Conservation (phyloP, 2,797 vertebrate species). For the Silurus lanzhouensis region DNA sequence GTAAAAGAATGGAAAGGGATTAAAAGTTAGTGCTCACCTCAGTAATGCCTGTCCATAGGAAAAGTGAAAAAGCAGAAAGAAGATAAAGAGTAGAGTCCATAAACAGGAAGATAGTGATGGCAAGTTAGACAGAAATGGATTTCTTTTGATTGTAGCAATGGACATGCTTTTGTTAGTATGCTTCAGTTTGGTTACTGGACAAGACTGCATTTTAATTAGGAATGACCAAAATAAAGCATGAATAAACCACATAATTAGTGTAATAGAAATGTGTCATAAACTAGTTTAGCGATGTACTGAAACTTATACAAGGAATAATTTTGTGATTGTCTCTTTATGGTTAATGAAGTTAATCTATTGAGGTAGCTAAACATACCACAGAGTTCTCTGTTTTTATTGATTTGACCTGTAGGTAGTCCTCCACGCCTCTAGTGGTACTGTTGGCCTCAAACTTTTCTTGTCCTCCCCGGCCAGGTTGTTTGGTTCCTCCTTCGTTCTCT, state of each 20-base stretch:
- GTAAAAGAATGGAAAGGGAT: constrained; percentile 8
- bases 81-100: constrained; percentile 64
- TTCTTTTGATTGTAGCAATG: background rate
- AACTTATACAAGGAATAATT: background rate
- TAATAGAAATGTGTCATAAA: background rate
- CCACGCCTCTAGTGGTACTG: constrained; percentile 75
- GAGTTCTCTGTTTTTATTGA: constrained; percentile 90
- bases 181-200: constrained; percentile 19
- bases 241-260: background rate
- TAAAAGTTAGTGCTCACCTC: constrained; percentile 83
- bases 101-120: constrained; percentile 56
- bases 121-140: constrained; percentile 29
- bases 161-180: constrained; percentile 56
- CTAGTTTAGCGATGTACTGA: constrained; percentile 14
- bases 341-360: background rate
- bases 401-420: constrained; percentile 84
- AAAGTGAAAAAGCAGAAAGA: constrained; percentile 70
- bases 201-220: constrained; percentile 4
- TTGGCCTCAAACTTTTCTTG: constrained; percentile 73
- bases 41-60: constrained; percentile 91
- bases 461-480: constrained; percentile 60
- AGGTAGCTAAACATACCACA: constrained; percentile 78
- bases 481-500: constrained; percentile 70
- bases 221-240: background rate
- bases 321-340: background rate